Conservation (phyloP, 2,113 vertebrate genomes). For the Caranx ignobilis region DNA sequence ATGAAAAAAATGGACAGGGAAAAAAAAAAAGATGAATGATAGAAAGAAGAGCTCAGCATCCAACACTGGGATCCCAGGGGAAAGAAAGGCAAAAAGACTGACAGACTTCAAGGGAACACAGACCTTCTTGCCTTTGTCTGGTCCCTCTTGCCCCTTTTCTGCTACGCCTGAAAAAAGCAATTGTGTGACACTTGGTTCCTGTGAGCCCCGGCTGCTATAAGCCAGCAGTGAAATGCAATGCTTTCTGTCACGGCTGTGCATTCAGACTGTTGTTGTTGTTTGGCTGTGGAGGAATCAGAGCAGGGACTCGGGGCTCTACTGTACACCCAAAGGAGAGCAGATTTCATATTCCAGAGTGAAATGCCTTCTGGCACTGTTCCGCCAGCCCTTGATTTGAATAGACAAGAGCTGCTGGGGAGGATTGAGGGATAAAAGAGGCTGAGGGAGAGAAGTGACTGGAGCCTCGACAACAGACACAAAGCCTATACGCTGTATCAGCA, state of each 20-base stretch:
- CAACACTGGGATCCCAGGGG: constrained; percentile 8
- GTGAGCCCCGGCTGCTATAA: constrained; percentile 48
- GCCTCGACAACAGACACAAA: constrained; percentile 44
- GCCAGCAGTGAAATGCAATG: constrained; percentile 53
- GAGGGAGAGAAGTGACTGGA: constrained; percentile 65
- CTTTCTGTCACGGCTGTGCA: constrained; percentile 54
- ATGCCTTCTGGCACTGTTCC: constrained; percentile 75
- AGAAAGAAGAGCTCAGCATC: constrained; percentile 21
- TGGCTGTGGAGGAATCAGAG: constrained; percentile 65
- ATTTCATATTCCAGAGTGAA: constrained; percentile 73
- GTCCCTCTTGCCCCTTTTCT: constrained; percentile 54
- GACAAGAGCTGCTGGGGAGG: constrained; percentile 76
- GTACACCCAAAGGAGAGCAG: constrained; percentile 72
- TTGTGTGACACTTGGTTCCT: constrained; percentile 73
- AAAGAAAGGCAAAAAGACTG: constrained; percentile 52
- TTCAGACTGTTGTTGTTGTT: constrained; percentile 72
- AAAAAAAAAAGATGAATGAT: constrained; percentile 40
- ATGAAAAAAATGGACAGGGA: constrained; percentile 17
- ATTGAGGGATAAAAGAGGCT: constrained; percentile 73
- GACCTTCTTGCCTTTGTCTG: constrained; percentile 49
- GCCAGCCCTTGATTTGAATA: constrained; percentile 77
- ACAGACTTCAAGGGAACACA: constrained; percentile 50
- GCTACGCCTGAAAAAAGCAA: constrained; percentile 63
- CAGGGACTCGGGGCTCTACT: constrained; percentile 60
- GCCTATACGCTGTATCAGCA: constrained; percentile 62